Evolutionary conservation across 2,888 invertebrate genomes (phyloP).

Genomic region (Drosophila prostipennis): DNA sequence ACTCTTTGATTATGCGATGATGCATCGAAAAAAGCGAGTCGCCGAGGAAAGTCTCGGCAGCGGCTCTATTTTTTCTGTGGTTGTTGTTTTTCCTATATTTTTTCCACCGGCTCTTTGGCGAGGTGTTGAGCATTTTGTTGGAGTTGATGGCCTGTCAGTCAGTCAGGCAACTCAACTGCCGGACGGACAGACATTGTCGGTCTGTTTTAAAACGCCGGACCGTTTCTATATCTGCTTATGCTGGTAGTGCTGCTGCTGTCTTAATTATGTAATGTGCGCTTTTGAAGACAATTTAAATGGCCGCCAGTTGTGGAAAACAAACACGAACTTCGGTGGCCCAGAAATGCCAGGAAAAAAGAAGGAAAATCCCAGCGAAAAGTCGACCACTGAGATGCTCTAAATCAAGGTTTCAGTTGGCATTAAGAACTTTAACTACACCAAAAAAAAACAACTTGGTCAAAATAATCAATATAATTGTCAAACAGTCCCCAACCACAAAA

Average conservation of each 20-base stretch:
- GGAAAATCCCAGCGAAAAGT: slow-evolving; percentile 7
- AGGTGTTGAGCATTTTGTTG: slow-evolving; percentile 70
- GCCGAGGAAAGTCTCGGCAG: slow-evolving; percentile 17
- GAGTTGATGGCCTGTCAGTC: slow-evolving; percentile 74
- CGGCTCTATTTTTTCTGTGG: not conserved
- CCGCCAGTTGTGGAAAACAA: slow-evolving; percentile 74
- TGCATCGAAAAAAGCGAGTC: slow-evolving; percentile 70
- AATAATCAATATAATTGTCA: too few relatives aligned
- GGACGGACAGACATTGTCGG: slow-evolving; percentile 43
- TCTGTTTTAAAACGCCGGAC: slow-evolving; percentile 24
- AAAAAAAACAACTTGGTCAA: too few relatives aligned
- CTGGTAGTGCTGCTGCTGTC: slow-evolving; percentile 54
- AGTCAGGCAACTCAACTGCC: slow-evolving; percentile 53
- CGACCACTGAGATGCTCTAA: slow-evolving; percentile 34
- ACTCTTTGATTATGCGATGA: slow-evolving; percentile 79
- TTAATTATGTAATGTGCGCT: slow-evolving; percentile 77
- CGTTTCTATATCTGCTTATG: slow-evolving; percentile 30
- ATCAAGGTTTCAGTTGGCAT: not conserved
- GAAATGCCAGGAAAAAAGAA: slow-evolving; percentile 40
- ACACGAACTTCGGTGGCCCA: slow-evolving; percentile 55
- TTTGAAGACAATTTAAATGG: slow-evolving; percentile 77
- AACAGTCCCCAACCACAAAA: too few relatives aligned
- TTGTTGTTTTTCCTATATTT: not conserved
- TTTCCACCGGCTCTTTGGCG: slow-evolving; percentile 33
- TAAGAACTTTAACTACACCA: too few relatives aligned